Base-by-base conservation (phyloP, 2,888 invertebrate species). In the Drosophila fulvimacula region DNA sequence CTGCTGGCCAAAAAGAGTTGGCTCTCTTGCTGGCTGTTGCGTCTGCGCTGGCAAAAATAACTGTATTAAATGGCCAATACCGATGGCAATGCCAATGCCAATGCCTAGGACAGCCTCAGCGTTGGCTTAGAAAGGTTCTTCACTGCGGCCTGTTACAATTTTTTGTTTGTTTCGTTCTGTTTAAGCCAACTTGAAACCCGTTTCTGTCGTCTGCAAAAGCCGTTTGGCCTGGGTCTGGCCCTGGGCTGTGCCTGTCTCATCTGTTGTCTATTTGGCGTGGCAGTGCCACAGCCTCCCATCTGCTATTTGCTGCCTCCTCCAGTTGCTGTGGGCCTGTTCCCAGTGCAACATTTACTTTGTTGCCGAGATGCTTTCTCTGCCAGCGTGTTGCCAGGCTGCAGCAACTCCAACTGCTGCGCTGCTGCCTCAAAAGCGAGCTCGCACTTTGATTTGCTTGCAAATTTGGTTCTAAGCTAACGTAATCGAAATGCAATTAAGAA, bases 401-500 rank as follows among this genome's bases (percentile, higher is more conserved):
- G 49, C 17, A 11, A 30, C 53, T 42, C 10, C 48, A 32, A 24
- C 55, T 51, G 15, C 46, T 4, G n/a, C 30, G 51, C n/a, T 34
- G 21, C n/a, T 38, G 52, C 36, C n/a, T 3, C 38, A 15, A 24
- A 38, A 24, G 38, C 63, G 53, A 52, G 27, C 63, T 72, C 69
- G 72, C 69, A 73, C 81, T 82, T 80, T 82, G 82, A 89, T 83
- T 87, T 83, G 66, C 60, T 80, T 82, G 81, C 76, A 66, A 70
- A 80, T 76, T 76, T 44, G 66, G 71, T 66, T 76, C 76, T 69
- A 69, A 62, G 46, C 72, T 53, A 65, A 71, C 74, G 73, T 86
- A 85, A 85, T 85, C 85, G 85, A 85, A 86, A 90, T 90, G 85
- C 85, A 86, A 86, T 86, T 86, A 86, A 86, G 69, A 65, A 55